Percentiles rank a stretch among this genome's conserved stretches.
phyloP scores from a whole-genome alignment of 2,113 vertebrate genomes.

The Agelaius tricolor region DNA sequence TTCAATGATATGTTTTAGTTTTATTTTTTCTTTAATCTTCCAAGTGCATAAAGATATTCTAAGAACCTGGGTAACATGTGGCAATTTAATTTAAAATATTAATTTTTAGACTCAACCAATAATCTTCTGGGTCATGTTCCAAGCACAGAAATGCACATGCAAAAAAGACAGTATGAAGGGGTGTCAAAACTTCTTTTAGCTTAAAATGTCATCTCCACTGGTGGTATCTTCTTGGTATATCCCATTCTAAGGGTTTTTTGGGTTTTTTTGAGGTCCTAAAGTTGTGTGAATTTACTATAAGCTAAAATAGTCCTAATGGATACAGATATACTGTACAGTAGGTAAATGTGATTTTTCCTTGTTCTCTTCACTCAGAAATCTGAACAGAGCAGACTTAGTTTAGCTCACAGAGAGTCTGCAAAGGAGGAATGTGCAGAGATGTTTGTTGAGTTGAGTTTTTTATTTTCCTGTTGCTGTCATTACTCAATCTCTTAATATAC shows the following conservation, averaged over 20 bases:
- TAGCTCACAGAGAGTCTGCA: conserved; percentile 10
- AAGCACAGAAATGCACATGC: background rate
- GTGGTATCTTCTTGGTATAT: background rate
- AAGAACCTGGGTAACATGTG: background rate
- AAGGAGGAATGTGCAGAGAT: background rate
- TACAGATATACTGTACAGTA: background rate
- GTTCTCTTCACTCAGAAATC: background rate
- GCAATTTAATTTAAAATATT: background rate
- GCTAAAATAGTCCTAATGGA: background rate
- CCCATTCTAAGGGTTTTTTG: rapidly evolving
- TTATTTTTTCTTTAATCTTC: background rate
- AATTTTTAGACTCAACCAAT: background rate
- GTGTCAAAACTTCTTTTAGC: background rate
- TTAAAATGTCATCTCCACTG: background rate
- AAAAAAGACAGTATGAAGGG: background rate
- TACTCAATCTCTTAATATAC: background rate
- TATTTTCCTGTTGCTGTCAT: background rate
- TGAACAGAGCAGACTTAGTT: background rate
- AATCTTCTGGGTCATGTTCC: background rate
- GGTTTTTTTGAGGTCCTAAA: background rate
- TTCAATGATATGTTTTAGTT: background rate
- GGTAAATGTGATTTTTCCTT: conserved; percentile 20
- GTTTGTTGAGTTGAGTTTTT: background rate
- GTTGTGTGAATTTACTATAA: conserved; percentile 27
- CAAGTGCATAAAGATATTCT: background rate